Evolutionary conservation across 2,113 vertebrate species (phyloP).

Genomic region (Chaetorhynchus papuensis): DNA sequence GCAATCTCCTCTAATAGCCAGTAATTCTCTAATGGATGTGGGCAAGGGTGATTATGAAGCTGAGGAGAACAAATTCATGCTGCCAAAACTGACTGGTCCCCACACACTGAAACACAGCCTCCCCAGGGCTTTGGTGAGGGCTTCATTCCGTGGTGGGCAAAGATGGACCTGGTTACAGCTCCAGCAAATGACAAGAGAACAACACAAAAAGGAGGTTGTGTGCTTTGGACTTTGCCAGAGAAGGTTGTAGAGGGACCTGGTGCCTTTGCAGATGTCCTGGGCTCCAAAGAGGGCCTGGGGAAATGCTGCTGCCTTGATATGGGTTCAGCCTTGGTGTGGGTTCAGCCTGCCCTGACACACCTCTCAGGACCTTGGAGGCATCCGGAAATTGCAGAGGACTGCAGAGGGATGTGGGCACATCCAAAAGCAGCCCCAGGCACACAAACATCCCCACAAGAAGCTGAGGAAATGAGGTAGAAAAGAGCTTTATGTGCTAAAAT

Average conservation of each 20-base stretch:
- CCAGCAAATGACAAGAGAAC: not conserved
- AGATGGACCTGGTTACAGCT: not conserved
- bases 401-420: not conserved
- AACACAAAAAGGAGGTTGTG: not conserved
- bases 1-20: not conserved
- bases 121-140: not conserved
- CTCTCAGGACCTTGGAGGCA: not conserved
- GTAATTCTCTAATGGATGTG: not conserved
- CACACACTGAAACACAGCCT: rapidly evolving
- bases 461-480: not conserved
- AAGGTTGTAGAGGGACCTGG: not conserved
- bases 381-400: not conserved
- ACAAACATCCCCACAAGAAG: not conserved
- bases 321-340: not conserved
- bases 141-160: not conserved
- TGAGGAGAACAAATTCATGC: not conserved
- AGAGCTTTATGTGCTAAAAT: not conserved
- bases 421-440: not conserved
- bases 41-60: not conserved
- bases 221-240: not conserved
- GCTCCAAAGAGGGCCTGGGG: not conserved
- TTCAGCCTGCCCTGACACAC: not conserved
- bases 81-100: not conserved
- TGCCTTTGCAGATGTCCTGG: not conserved
- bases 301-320: not conserved